Percentiles rank a stretch among this genome's conserved stretches.
Evolutionary conservation across 2,113 vertebrate genomes (phyloP).

Genomic region (Xenopus borealis): DNA sequence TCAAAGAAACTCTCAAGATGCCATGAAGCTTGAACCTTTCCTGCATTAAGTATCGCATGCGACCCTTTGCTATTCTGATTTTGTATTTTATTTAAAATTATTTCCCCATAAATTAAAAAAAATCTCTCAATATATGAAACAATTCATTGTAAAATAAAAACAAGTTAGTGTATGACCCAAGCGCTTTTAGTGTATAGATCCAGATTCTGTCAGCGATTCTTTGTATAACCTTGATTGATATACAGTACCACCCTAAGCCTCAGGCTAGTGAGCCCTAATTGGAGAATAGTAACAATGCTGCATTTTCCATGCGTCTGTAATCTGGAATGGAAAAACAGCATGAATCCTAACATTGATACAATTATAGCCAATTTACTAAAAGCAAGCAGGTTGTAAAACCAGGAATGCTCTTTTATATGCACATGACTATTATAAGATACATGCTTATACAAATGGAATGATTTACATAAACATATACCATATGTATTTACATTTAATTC

Average conservation of each 20-base stretch:
- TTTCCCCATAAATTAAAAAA: no score
- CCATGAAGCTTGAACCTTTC: slow-evolving; percentile 22
- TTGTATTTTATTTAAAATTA: no score
- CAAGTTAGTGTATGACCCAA: background rate
- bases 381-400: background rate
- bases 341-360: slow-evolving; percentile 11
- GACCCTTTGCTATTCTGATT: background rate
- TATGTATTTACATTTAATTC: background rate
- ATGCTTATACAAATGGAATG: background rate
- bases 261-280: background rate
- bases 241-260: slow-evolving; percentile 4
- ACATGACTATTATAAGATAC: background rate
- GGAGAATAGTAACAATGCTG: slow-evolving; percentile 5
- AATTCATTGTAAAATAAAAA: no score
- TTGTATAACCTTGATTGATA: background rate
- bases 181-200: background rate
- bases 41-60: background rate
- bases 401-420: background rate
- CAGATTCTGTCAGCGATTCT: background rate
- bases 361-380: background rate
- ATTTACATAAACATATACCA: background rate
- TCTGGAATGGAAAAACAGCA: slow-evolving; percentile 6
- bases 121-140: no score
- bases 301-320: background rate
- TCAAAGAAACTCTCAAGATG: slow-evolving; percentile 8